Base-by-base conservation (phyloP, 1,140 invertebrate species). In the Pomacea maculata region DNA sequence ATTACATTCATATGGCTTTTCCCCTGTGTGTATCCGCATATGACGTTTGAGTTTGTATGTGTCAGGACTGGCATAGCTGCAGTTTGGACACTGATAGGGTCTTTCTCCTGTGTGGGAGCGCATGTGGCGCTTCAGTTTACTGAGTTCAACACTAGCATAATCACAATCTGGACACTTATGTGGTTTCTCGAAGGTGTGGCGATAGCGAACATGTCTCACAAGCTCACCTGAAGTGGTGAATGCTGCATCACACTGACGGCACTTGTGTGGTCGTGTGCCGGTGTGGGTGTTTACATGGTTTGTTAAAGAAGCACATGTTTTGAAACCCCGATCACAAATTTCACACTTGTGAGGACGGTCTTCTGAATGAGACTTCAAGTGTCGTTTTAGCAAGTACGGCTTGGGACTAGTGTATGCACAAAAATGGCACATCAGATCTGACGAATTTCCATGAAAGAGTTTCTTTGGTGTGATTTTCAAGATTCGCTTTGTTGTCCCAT, bases 281-380 rank as follows among this genome's bases (percentile, higher is more conserved):
- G 97, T 98, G 90, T 99, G 98, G 80, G 97, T 99, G 90, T 99
- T 99, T 4, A 98, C 95, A 91, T 99, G 97, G 90, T 99, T 99
- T 86, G 98, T 95, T 52, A 99, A 92, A 0, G 97, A 97, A 1
- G 97, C 96, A 29, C 96, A 89, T 0, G 97, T 98, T 92, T 99
- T 99, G 88, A 99, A 99, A 11, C 97, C 97, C 73, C 97, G 93
- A 86, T 98, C 96, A 91, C 97, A 99, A 34, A 98, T 96, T 72
- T 94, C 95, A 90, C 97, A 99, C 89, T 98, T 98, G 89, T 98
- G 97, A 0, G 97, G 97, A 45, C 97, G 92, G 87, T 99, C 97
- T 88, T 97, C 96, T 0, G 96, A 98, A 91, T 99, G 98, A 4
- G 95, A 96, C 89, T 97, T 98, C 95, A 98, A 97, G 88, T 99